These are phyloP conservation scores for Anniella stebbinsi DNA, from an alignment of 2,797 vertebrate genomes.

Conservation along the genomic window DNA sequence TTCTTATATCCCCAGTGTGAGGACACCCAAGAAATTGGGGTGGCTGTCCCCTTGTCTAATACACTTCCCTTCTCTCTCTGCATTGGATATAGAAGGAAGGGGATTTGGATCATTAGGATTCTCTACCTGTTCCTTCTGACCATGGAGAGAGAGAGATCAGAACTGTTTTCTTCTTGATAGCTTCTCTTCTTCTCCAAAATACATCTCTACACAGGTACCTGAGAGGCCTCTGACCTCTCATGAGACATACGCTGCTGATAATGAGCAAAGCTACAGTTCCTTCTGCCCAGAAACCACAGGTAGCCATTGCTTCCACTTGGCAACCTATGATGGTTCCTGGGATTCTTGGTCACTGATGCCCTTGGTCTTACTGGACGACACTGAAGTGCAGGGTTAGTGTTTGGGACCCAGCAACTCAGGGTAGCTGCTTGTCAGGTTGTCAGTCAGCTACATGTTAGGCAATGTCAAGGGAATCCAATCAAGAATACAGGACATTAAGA, in stretches of 20 bases:
- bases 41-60: neutral
- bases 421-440: neutral
- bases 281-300: too few relatives aligned
- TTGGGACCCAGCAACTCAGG: neutral
- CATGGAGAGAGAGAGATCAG: neutral
- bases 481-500: neutral
- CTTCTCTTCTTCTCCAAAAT: too few relatives aligned
- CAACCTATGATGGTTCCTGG: too few relatives aligned
- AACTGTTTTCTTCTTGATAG: too few relatives aligned
- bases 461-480: too few relatives aligned
- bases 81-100: neutral
- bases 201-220: neutral
- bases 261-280: too few relatives aligned
- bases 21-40: too few relatives aligned
- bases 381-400: too few relatives aligned
- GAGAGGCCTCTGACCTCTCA: neutral
- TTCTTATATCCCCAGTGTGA: neutral
- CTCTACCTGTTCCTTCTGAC: neutral
- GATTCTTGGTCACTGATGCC: too few relatives aligned
- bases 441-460: neutral
- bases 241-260: too few relatives aligned
- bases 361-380: too few relatives aligned
- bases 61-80: neutral
- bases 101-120: neutral
- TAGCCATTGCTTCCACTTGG: too few relatives aligned